A percentile compares a stretch with the other conserved stretches of the same genome.
These are phyloP conservation scores for Temnothorax curvispinosus DNA, from an alignment of 1,140 invertebrate species.

Conservation along the genomic window DNA sequence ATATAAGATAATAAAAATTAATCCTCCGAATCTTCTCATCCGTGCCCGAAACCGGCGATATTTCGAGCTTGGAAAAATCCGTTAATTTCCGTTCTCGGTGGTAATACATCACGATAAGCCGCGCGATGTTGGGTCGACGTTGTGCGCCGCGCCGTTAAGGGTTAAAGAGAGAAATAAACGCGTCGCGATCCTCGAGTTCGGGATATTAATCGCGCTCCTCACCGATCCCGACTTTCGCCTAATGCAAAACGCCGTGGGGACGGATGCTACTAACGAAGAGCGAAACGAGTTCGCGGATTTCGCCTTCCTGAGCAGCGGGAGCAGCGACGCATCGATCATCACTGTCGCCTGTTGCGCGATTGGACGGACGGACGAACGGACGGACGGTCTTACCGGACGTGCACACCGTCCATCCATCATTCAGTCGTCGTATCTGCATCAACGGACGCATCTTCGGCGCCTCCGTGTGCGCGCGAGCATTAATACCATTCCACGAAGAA, in stretches of 20 bases:
- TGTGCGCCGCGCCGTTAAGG: slow-evolving; percentile 24
- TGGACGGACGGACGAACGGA: slow-evolving; percentile 66
- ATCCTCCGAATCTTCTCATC: slow-evolving; percentile 2
- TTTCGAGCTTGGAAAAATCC: slow-evolving; percentile 43
- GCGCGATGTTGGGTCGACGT: slow-evolving; percentile 38
- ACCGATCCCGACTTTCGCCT: slow-evolving; percentile 56
- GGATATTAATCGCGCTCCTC: slow-evolving; percentile 60
- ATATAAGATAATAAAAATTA: slow-evolving; percentile 12
- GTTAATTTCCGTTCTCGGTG: slow-evolving; percentile 40
- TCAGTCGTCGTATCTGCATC: slow-evolving; percentile 78
- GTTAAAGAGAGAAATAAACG: slow-evolving; percentile 56
- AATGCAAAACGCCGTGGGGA: slow-evolving; percentile 61
- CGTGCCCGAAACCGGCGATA: background rate
- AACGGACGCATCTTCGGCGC: slow-evolving; percentile 74
- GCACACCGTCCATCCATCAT: slow-evolving; percentile 81
- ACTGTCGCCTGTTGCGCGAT: slow-evolving; percentile 81
- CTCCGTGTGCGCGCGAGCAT: slow-evolving; percentile 67
- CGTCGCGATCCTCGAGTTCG: slow-evolving; percentile 43
- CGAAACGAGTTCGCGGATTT: slow-evolving; percentile 81
- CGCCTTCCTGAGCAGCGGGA: slow-evolving; percentile 73
- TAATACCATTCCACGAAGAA: slow-evolving; percentile 76
- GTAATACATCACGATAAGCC: slow-evolving; percentile 54
- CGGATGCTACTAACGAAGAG: slow-evolving; percentile 50
- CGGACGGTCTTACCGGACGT: slow-evolving; percentile 71
- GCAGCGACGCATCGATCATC: slow-evolving; percentile 83